phyloP scores from a whole-genome alignment of 2,797 vertebrate species.

The Dermochelys coriacea region DNA sequence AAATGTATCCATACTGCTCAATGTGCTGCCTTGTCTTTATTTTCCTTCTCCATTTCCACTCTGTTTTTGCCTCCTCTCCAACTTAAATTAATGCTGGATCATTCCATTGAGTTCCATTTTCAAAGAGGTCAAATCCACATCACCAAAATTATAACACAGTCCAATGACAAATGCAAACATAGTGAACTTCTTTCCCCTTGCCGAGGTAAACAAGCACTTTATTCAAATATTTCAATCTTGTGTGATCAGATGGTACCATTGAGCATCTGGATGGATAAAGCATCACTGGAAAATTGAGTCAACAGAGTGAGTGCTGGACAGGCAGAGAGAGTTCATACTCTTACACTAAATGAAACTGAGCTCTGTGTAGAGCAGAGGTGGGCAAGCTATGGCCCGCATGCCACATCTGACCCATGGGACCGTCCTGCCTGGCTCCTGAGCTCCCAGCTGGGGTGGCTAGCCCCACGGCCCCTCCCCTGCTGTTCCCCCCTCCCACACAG shows the following conservation, averaged over 20 bases:
- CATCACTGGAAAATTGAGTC: conserved; percentile 26
- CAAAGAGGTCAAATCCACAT: neutral
- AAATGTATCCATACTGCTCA: neutral
- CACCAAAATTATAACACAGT: neutral
- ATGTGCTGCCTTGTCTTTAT: neutral
- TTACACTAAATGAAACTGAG: neutral
- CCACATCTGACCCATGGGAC: too few relatives aligned
- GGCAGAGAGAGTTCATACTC: neutral
- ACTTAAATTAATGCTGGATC: conserved; percentile 22
- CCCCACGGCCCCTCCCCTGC: too few relatives aligned
- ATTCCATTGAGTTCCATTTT: conserved; percentile 34
- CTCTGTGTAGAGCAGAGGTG: neutral
- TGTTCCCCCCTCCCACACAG: too few relatives aligned
- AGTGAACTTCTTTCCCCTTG: conserved; percentile 1
- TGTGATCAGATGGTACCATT: neutral
- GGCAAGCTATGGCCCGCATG: too few relatives aligned
- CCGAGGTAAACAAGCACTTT: conserved; percentile 15
- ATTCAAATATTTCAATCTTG: conserved; percentile 30
- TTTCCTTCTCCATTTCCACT: conserved; percentile 23
- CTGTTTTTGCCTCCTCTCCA: conserved; percentile 33
- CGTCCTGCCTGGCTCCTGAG: too few relatives aligned
- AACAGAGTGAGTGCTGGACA: neutral
- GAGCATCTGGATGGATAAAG: conserved; percentile 34
- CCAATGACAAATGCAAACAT: conserved; percentile 16
- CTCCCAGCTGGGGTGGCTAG: too few relatives aligned